Conservation (phyloP, 2,888 invertebrate species). For the Limnephilus rhombicus region DNA sequence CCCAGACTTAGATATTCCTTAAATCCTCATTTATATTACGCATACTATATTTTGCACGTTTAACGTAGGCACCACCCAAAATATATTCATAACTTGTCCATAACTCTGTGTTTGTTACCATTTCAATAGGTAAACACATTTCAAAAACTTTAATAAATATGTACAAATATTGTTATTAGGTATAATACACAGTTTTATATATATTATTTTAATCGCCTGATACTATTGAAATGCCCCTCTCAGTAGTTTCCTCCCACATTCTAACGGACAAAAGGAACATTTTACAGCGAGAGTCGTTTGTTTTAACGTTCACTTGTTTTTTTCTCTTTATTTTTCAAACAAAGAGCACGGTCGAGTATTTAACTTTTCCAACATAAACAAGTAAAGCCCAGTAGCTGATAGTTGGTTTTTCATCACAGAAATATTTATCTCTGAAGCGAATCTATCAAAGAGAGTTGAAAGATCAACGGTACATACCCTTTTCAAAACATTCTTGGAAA, state of each 20-base stretch:
- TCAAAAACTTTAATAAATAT: too few species aligned
- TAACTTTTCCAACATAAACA: not conserved
- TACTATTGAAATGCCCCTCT: not conserved
- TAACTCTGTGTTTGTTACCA: too few species aligned
- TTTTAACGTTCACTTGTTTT: not conserved
- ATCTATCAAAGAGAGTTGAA: not conserved
- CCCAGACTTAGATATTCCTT: too few species aligned
- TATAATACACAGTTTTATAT: too few species aligned
- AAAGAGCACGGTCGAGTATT: not conserved
- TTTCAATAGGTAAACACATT: too few species aligned
- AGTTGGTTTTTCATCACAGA: not conserved
- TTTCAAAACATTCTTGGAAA: not conserved
- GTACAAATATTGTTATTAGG: too few species aligned
- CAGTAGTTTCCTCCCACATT: not conserved
- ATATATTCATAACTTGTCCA: too few species aligned
- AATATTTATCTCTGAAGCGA: not conserved
- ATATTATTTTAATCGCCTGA: not conserved
- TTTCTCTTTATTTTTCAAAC: conserved; percentile 1
- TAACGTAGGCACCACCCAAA: too few species aligned
- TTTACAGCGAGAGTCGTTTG: conserved; percentile 1
- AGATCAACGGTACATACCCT: not conserved
- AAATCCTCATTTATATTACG: too few species aligned
- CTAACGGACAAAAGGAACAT: not conserved
- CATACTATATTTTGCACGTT: too few species aligned
- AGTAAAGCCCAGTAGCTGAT: not conserved